A percentile compares a stretch with the other conserved stretches of the same genome.
Conservation (phyloP, 2,113 vertebrate genomes). For the Cavia porcellus region DNA sequence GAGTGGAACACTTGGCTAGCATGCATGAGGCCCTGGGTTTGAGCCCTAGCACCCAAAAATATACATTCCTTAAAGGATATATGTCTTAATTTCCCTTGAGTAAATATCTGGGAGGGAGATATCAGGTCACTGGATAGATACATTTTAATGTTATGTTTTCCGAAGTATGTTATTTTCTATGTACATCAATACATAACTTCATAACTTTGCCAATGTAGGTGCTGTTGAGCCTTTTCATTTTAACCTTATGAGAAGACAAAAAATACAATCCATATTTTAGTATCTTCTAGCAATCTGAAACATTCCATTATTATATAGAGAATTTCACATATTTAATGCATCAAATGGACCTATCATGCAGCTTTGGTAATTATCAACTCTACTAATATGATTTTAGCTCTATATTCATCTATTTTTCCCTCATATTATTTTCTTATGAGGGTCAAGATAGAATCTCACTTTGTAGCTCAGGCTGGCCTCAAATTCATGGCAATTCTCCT, state of each 20-base stretch:
- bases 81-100: neutral
- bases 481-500: neutral
- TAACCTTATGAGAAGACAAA: neutral
- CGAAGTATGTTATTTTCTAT: conserved; percentile 5
- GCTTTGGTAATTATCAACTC: conserved; percentile 1
- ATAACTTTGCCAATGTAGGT: neutral
- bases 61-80: neutral
- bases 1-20: neutral
- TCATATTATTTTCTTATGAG: neutral
- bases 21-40: neutral
- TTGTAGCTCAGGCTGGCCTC: neutral
- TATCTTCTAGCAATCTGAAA: neutral
- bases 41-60: neutral
- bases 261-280: neutral
- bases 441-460: neutral
- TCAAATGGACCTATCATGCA: neutral
- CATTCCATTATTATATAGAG: neutral
- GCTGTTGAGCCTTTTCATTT: neutral
- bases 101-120: conserved; percentile 34
- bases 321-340: neutral
- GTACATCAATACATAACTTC: neutral
- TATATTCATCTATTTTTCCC: neutral
- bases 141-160: neutral
- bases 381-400: neutral
- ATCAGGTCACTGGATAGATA: neutral